Evolutionary conservation across 2,113 vertebrate genomes (phyloP).

Genomic region (Propithecus coquereli): DNA sequence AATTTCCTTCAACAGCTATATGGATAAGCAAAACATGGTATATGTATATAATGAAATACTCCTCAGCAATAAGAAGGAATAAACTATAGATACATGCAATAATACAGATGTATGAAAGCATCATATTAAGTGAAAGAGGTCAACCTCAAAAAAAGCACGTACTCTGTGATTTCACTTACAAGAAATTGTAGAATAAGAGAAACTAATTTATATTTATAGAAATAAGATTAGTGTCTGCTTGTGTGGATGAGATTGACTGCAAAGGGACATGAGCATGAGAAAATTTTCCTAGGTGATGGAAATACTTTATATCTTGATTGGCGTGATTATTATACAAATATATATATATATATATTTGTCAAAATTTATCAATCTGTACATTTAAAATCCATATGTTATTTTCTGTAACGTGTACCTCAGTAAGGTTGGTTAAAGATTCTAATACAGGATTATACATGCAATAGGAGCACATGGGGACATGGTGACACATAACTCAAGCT

Average conservation of each 20-base stretch:
- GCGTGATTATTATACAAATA: not conserved
- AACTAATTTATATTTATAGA: conserved; percentile 9
- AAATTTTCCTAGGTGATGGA: not conserved
- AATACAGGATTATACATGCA: not conserved
- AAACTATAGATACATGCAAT: not conserved
- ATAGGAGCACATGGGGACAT: not conserved
- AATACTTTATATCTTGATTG: conserved; percentile 23
- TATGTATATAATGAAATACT: not conserved
- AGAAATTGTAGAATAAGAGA: conserved; percentile 30
- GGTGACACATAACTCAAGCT: not conserved
- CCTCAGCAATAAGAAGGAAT: not conserved
- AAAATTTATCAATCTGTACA: conserved; percentile 18
- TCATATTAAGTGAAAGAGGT: not conserved
- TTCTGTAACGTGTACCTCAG: not conserved
- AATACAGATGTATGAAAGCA: not conserved
- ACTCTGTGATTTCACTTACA: not conserved
- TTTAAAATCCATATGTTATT: conserved; percentile 23
- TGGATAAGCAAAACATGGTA: not conserved
- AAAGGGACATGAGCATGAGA: not conserved
- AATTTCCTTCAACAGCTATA: not conserved
- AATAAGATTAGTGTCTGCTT: conserved; percentile 15
- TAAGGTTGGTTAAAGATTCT: not conserved
- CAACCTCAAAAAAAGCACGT: not conserved
- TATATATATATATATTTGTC: not conserved
- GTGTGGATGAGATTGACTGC: not conserved